Conservation (phyloP, 37 sponge, comb jelly and placozoan genomes). For the Halichondria panicea region DNA sequence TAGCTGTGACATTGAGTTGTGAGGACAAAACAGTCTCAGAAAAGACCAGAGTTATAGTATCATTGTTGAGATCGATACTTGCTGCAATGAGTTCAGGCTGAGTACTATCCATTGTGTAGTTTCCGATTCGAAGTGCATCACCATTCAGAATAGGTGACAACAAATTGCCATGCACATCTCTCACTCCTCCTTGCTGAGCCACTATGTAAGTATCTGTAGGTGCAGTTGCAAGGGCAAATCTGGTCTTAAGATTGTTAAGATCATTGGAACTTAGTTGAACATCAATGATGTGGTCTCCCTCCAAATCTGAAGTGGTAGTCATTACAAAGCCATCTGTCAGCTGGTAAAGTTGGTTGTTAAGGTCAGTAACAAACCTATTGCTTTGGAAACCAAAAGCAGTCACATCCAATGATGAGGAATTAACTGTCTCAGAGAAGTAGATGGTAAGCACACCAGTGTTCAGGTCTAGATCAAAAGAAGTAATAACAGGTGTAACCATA, state of each 20-base stretch:
- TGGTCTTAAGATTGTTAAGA: conserved; percentile 69
- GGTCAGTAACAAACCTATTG: conserved; percentile 1
- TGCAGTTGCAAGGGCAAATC: conserved; percentile 58
- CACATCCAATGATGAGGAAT: conserved; percentile 69
- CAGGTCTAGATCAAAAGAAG: conserved; percentile 52
- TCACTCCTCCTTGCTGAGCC: conserved; percentile 51
- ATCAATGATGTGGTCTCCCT: conserved; percentile 58
- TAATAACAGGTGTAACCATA: conserved; percentile 61
- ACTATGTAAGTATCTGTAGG: conserved; percentile 63
- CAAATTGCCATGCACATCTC: conserved; percentile 49
- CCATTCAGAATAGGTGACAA: conserved; percentile 35
- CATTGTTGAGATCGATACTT: conserved; percentile 63
- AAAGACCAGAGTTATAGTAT: conserved; percentile 75
- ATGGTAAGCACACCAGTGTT: conserved; percentile 63
- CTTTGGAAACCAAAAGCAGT: conserved; percentile 49
- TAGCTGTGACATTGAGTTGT: conserved; percentile 53
- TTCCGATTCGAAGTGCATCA: conserved; percentile 39
- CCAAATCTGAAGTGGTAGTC: conserved; percentile 55
- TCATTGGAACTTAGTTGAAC: conserved; percentile 66
- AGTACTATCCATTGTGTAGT: conserved; percentile 63
- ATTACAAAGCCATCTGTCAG: conserved; percentile 61
- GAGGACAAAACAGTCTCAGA: conserved; percentile 78
- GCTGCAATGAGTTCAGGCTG: conserved; percentile 52
- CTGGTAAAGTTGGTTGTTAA: conserved; percentile 14
- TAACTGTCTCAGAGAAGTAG: conserved; percentile 82